phyloP scores from a whole-genome alignment of 2,888 invertebrate species.

The Steromphala cineraria region DNA sequence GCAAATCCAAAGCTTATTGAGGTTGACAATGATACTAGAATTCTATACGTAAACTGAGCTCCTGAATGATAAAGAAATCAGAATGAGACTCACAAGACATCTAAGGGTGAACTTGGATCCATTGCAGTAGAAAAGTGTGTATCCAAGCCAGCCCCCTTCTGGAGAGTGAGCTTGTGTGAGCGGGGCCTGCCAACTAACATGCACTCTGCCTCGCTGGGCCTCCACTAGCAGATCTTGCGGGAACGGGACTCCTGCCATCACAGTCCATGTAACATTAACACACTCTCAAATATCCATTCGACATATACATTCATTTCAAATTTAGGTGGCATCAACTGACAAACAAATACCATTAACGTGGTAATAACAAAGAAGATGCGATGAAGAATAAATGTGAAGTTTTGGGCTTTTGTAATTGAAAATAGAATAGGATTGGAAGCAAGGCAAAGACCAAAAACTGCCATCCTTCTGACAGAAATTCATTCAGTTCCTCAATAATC shows the following conservation, averaged over 20 bases:
- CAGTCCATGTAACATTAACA: background rate
- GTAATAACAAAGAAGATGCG: no score
- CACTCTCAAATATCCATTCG: no score
- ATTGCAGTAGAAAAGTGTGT: constrained; percentile 24
- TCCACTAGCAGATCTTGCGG: background rate
- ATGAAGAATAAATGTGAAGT: no score
- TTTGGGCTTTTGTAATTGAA: no score
- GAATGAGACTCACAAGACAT: constrained; percentile 30
- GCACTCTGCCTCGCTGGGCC: background rate
- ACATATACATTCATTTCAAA: background rate
- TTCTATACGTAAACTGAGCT: no score
- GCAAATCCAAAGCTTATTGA: no score
- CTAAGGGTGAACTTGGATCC: background rate
- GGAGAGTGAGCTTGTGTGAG: background rate
- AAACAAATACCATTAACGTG: background rate
- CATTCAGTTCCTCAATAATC: no score
- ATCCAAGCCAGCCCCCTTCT: background rate
- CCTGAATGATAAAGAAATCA: no score
- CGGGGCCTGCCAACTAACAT: background rate
- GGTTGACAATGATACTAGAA: no score
- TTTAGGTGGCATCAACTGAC: background rate
- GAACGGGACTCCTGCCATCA: background rate
- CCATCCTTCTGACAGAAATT: no score
- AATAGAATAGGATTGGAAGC: no score
- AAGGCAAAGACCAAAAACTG: no score